phyloP scores from a whole-genome alignment of 2,113 vertebrate genomes.

The Paramisgurnus dabryanus region DNA sequence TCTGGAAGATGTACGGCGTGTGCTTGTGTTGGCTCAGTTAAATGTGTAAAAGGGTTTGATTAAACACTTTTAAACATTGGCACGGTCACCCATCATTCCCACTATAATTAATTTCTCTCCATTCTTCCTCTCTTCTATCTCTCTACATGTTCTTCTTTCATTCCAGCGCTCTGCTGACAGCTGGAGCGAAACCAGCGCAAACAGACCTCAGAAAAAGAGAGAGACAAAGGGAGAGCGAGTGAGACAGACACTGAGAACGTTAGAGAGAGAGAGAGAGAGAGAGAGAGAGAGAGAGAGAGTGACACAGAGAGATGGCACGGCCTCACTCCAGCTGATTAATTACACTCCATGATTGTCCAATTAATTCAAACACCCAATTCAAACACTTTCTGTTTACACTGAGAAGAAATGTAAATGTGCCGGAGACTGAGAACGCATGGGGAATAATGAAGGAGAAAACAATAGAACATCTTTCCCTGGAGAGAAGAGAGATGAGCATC shows the following conservation, averaged over 20 bases:
- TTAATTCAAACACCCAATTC: constrained; percentile 35
- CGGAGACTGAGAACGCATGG: neutral
- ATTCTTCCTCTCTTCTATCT: constrained; percentile 41
- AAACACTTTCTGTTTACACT: constrained; percentile 36
- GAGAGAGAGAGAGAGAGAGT: neutral
- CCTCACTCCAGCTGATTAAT: constrained; percentile 50
- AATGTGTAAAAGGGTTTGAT: constrained; percentile 48
- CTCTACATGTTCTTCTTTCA: constrained; percentile 32
- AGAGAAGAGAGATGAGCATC: constrained; percentile 6
- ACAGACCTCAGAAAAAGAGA: neutral
- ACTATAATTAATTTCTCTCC: constrained; percentile 43
- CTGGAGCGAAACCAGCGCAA: constrained; percentile 7
- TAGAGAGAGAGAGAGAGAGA: neutral
- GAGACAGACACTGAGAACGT: neutral
- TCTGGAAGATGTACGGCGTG: constrained; percentile 4
- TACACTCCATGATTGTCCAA: constrained; percentile 43
- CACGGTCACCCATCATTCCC: constrained; percentile 42
- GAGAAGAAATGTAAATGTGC: constrained; percentile 32
- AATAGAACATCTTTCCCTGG: constrained; percentile 30
- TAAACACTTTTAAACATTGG: constrained; percentile 47
- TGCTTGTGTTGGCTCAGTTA: constrained; percentile 49
- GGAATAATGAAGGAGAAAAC: constrained; percentile 31
- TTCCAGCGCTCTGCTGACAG: constrained; percentile 22
- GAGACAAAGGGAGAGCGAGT: neutral
- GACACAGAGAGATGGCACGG: constrained; percentile 4